phyloP scores from a whole-genome alignment of 2,888 invertebrate species.

The Taenaris catops region DNA sequence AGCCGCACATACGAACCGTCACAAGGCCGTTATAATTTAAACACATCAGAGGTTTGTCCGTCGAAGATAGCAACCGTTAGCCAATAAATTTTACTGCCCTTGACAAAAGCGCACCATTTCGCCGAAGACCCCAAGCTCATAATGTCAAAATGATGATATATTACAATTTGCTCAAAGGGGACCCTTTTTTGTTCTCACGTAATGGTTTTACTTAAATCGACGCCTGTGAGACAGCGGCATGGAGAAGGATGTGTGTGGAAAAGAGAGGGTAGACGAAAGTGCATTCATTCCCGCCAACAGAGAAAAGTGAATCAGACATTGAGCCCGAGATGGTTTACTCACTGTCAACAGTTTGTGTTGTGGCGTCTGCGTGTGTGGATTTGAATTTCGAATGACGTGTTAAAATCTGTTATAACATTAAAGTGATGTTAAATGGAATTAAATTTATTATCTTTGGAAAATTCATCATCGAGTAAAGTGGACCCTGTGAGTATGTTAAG shows the following conservation, averaged over 20 bases:
- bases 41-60: conserved; percentile 19
- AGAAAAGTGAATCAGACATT: conserved; percentile 60
- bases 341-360: conserved; percentile 66
- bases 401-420: too few relatives aligned
- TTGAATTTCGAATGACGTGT: conserved; percentile 12
- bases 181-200: conserved; percentile 77
- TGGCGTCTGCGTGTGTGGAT: conserved; percentile 42
- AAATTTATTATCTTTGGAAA: too few relatives aligned
- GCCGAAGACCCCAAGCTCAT: conserved; percentile 59
- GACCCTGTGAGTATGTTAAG: conserved; percentile 18
- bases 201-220: conserved; percentile 77
- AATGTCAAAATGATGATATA: conserved; percentile 77
- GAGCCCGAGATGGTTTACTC: conserved; percentile 55
- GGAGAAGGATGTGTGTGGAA: conserved; percentile 28
- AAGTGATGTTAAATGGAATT: too few relatives aligned
- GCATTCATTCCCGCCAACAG: conserved; percentile 66
- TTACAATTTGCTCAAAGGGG: conserved; percentile 77
- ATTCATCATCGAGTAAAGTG: too few relatives aligned
- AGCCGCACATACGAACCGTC: too few relatives aligned
- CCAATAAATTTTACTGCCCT: conserved; percentile 62
- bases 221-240: conserved; percentile 30
- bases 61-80: conserved; percentile 50
- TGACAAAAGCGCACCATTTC: conserved; percentile 57
- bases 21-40: conserved; percentile 1
- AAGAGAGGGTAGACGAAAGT: conserved; percentile 40